Evolutionary conservation across 2,888 invertebrate species (phyloP).

Genomic region (Falcaria lacertinaria): DNA sequence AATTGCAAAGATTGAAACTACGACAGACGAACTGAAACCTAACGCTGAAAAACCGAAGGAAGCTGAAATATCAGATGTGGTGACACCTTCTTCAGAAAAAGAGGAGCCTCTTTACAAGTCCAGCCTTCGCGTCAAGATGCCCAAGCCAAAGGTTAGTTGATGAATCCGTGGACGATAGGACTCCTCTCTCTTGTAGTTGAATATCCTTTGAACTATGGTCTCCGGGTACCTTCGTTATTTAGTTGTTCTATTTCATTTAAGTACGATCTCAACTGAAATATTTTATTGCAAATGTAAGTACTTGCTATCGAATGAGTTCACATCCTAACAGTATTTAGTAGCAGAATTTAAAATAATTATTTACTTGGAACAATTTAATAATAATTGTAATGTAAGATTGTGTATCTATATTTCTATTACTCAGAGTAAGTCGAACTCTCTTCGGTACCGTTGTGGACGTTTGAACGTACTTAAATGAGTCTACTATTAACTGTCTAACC

Average conservation of each 20-base stretch:
- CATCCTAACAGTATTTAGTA: too few species aligned
- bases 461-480: conserved; percentile 28
- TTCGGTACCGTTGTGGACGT: too few species aligned
- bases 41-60: conserved; percentile 49
- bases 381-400: too few species aligned
- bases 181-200: conserved; percentile 57
- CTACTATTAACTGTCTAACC: conserved; percentile 7
- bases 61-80: conserved; percentile 39
- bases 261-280: conserved; percentile 19
- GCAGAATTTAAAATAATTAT: conserved; percentile 1
- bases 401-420: too few species aligned
- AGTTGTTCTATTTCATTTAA: conserved; percentile 23
- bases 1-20: conserved; percentile 72
- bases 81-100: conserved; percentile 53
- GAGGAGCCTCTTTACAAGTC: conserved; percentile 75
- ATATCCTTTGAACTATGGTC: conserved; percentile 49
- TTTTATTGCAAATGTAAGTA: conserved; percentile 1
- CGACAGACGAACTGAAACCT: conserved; percentile 71
- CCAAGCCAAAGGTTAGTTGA: conserved; percentile 69
- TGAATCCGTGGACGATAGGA: conserved; percentile 26
- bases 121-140: conserved; percentile 60
- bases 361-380: too few species aligned
- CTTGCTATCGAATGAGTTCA: too few species aligned
- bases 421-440: too few species aligned
- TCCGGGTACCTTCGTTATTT: conserved; percentile 33